phyloP scores from a whole-genome alignment of 2,113 vertebrate genomes.

The Pachyramphus minor region DNA sequence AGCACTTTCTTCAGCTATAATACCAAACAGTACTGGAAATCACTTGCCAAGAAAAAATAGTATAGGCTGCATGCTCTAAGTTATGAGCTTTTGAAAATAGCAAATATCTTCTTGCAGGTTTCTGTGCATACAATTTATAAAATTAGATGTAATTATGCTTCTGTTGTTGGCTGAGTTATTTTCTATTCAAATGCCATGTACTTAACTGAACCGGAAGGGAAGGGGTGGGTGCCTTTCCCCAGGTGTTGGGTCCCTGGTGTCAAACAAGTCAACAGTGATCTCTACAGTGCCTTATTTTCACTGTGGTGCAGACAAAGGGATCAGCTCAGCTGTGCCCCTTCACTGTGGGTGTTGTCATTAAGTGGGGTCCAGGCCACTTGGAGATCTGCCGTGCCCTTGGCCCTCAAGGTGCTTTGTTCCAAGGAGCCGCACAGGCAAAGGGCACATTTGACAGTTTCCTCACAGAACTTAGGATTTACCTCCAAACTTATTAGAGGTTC shows the following conservation, averaged over 20 bases:
- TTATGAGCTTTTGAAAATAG: neutral
- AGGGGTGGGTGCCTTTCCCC: neutral
- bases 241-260: neutral
- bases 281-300: fast-evolving
- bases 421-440: neutral
- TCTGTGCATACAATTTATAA: neutral
- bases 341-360: neutral
- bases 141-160: neutral
- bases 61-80: neutral
- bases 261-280: fast-evolving
- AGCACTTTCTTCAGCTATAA: neutral
- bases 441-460: neutral
- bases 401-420: neutral
- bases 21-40: neutral
- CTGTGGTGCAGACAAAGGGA: neutral
- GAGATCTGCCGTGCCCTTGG: neutral
- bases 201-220: neutral
- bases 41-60: neutral
- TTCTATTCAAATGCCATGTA: neutral
- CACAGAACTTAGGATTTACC: neutral
- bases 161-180: neutral
- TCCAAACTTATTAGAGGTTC: neutral
- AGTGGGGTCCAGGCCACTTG: fast-evolving
- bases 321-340: neutral
- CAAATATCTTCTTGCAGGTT: neutral